Percentiles rank a stretch among this genome's conserved stretches.
Conservation (phyloP, 2,797 vertebrate species). For the Liparis tanakae region DNA sequence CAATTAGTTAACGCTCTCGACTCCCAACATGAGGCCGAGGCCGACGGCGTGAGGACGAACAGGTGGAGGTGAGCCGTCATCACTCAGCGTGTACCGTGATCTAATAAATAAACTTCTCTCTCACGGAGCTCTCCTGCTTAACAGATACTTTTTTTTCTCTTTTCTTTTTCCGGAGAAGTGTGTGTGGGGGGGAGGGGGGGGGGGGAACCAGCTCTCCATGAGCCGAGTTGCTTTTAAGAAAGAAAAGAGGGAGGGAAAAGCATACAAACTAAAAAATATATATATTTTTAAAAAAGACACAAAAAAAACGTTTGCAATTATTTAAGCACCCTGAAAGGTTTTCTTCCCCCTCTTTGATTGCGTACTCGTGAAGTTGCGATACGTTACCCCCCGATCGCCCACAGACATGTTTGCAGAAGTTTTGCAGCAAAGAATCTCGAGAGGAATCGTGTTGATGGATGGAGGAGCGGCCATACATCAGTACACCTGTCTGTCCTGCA, state of each 20-base stretch:
- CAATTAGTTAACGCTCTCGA: constrained; percentile 71
- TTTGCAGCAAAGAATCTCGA: constrained; percentile 67
- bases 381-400: constrained; percentile 71
- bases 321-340: constrained; percentile 79
- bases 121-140: constrained; percentile 64
- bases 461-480: constrained; percentile 56
- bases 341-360: constrained; percentile 58
- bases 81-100: constrained; percentile 81
- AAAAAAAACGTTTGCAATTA: constrained; percentile 63
- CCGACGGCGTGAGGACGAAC: constrained; percentile 72
- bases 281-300: background rate
- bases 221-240: constrained; percentile 60
- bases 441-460: constrained; percentile 55
- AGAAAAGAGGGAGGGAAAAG: constrained; percentile 33
- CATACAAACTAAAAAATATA: constrained; percentile 66
- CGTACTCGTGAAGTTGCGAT: constrained; percentile 64
- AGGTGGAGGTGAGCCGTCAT: constrained; percentile 67
- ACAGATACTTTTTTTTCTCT: constrained; percentile 34
- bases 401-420: constrained; percentile 78
- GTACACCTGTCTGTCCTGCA: constrained; percentile 70
- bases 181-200: too few relatives aligned
- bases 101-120: constrained; percentile 86
- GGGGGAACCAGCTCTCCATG: constrained; percentile 55
- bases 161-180: too few relatives aligned
- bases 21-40: constrained; percentile 71